These are phyloP conservation scores for Trichoplusia ni DNA, from an alignment of 1,140 invertebrate species.

Conservation along the genomic window DNA sequence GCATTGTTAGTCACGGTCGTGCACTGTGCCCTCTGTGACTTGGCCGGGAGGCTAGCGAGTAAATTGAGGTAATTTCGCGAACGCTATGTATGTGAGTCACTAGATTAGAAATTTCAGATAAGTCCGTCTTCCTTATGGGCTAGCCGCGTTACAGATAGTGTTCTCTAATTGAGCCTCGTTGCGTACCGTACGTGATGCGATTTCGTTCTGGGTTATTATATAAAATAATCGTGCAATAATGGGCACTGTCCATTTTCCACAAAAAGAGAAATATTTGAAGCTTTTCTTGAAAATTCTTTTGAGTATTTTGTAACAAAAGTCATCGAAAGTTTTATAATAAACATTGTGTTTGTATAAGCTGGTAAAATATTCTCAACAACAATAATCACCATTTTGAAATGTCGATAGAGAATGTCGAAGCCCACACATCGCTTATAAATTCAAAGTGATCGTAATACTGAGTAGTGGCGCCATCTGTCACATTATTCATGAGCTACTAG, in stretches of 20 bases:
- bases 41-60: constrained; percentile 10
- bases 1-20: constrained; percentile 24
- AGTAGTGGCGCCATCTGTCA: constrained; percentile 3
- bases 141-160: constrained; percentile 57
- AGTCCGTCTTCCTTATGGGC: constrained; percentile 50
- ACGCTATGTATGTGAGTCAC: constrained; percentile 52
- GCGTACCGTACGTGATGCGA: constrained; percentile 54
- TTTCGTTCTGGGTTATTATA: constrained; percentile 45
- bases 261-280: constrained; percentile 29
- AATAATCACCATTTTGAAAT: neutral
- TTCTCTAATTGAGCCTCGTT: constrained; percentile 59
- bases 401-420: neutral
- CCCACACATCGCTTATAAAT: neutral
- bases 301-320: no score
- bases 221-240: constrained; percentile 53
- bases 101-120: constrained; percentile 70
- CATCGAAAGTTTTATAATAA: no score
- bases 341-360: neutral
- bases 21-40: constrained; percentile 30
- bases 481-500: constrained; percentile 5
- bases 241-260: constrained; percentile 43
- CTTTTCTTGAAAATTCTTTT: constrained; percentile 6
- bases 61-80: constrained; percentile 44
- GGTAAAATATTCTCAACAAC: neutral
- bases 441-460: neutral